phyloP scores from a whole-genome alignment of 2,113 vertebrate species.

The Sardina pilchardus region DNA sequence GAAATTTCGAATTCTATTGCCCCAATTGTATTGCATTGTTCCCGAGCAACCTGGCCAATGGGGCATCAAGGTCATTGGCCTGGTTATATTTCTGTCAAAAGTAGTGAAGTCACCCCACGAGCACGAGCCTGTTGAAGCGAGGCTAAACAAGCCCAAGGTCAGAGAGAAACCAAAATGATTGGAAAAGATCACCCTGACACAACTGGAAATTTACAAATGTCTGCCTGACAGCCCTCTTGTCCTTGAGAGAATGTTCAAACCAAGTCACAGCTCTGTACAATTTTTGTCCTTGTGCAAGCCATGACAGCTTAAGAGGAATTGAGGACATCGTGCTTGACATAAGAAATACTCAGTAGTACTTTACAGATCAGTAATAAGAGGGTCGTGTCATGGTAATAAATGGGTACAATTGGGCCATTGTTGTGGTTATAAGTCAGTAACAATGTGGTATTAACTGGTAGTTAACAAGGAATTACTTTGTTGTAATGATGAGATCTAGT shows the following conservation, averaged over 20 bases:
- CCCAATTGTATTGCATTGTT: slow-evolving; percentile 4
- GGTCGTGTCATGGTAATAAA: too few species aligned
- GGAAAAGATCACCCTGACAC: background rate
- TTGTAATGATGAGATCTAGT: too few species aligned
- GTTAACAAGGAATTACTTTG: too few species aligned
- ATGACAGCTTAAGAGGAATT: background rate
- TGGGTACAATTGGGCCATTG: too few species aligned
- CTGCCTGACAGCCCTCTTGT: background rate
- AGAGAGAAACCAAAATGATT: background rate
- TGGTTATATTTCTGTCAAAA: slow-evolving; percentile 8
- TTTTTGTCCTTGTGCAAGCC: background rate
- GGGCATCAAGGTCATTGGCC: background rate
- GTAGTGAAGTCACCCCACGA: background rate
- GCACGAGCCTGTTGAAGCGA: background rate
- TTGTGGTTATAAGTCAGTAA: too few species aligned
- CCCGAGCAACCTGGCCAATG: background rate
- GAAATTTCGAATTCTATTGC: background rate
- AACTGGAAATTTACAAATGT: background rate
- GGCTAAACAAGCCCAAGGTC: background rate
- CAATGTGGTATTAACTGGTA: too few species aligned
- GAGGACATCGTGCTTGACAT: too few species aligned
- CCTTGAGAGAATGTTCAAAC: background rate
- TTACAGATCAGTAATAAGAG: too few species aligned
- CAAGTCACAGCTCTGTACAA: background rate
- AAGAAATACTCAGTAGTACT: too few species aligned